A percentile compares a stretch with the other conserved stretches of the same genome.
phyloP scores from a whole-genome alignment of 2,888 invertebrate species.

The Oscheius onirici region DNA sequence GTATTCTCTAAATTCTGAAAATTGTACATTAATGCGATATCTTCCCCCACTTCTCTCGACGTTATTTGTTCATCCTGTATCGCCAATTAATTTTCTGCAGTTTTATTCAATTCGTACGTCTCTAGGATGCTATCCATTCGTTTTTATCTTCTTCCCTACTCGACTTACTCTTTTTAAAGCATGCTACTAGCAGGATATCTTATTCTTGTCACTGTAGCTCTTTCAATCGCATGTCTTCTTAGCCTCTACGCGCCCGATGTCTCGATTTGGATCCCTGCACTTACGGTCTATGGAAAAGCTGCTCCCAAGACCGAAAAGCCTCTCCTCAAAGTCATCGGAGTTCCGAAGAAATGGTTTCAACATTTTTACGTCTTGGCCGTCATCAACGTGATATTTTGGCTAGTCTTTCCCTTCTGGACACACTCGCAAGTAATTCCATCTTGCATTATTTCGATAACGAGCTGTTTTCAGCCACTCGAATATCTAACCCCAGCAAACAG shows the following conservation, averaged over 20 bases:
- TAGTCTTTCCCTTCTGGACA: constrained; percentile 6
- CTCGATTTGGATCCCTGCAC: constrained; percentile 35
- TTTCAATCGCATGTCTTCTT: constrained; percentile 44
- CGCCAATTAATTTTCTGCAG: too few species aligned
- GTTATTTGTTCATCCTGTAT: too few species aligned
- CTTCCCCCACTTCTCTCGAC: too few species aligned
- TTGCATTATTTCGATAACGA: background rate
- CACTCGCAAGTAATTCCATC: background rate
- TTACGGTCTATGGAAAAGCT: constrained; percentile 54
- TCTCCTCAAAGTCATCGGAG: constrained; percentile 38
- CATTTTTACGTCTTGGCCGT: constrained; percentile 53
- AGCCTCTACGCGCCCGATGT: constrained; percentile 41
- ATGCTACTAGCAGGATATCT: constrained; percentile 42
- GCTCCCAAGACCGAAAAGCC: constrained; percentile 34
- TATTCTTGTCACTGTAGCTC: constrained; percentile 38
- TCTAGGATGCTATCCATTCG: too few species aligned
- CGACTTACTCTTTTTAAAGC: too few species aligned
- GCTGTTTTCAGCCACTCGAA: background rate
- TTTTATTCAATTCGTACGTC: too few species aligned
- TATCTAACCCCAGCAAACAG: background rate
- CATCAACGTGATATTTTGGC: constrained; percentile 14
- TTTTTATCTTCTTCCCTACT: too few species aligned
- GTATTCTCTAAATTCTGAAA: too few species aligned
- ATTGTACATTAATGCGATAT: too few species aligned
- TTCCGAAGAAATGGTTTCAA: constrained; percentile 46